Evolutionary conservation across 2,888 invertebrate genomes (phyloP).

Genomic region (Metalampra italica): DNA sequence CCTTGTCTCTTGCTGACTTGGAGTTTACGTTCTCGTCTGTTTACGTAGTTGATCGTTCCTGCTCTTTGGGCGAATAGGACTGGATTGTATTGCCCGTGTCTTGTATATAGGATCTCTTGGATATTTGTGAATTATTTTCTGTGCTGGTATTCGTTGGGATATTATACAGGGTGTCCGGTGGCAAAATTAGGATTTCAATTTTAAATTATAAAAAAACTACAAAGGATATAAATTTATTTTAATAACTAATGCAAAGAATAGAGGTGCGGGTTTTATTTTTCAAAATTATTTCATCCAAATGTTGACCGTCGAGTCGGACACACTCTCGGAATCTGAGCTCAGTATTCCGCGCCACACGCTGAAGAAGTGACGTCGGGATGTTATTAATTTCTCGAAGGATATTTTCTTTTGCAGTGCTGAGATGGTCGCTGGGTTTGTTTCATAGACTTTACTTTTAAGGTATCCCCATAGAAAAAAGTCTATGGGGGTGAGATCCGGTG

Average conservation of each 20-base stretch:
- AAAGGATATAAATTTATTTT: not conserved
- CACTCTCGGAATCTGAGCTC: constrained; percentile 4
- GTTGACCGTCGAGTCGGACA: constrained; percentile 7
- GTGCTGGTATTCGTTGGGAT: too few species aligned
- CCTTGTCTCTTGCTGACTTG: too few species aligned
- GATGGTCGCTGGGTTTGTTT: constrained; percentile 10
- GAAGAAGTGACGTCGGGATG: constrained; percentile 6
- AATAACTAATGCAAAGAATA: not conserved
- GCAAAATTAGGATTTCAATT: constrained; percentile 10
- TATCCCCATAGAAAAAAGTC: constrained; percentile 19
- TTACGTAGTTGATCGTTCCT: too few species aligned
- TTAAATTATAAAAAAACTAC: constrained; percentile 4
- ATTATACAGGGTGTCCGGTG: constrained; percentile 7
- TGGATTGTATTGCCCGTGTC: too few species aligned
- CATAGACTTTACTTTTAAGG: constrained; percentile 17
- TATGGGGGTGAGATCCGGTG: constrained; percentile 19
- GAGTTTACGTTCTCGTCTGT: too few species aligned
- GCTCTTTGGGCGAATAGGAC: too few species aligned
- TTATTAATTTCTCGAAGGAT: constrained; percentile 13
- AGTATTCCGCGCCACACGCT: constrained; percentile 7
- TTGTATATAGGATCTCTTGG: too few species aligned
- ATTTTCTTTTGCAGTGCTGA: constrained; percentile 16
- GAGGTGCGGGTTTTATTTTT: constrained; percentile 8
- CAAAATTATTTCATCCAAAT: constrained; percentile 10
- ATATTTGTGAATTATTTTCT: too few species aligned